Percentiles rank a stretch among this genome's conserved stretches.
phyloP scores from a whole-genome alignment of 2,797 vertebrate species.

The Carduelis carduelis region DNA sequence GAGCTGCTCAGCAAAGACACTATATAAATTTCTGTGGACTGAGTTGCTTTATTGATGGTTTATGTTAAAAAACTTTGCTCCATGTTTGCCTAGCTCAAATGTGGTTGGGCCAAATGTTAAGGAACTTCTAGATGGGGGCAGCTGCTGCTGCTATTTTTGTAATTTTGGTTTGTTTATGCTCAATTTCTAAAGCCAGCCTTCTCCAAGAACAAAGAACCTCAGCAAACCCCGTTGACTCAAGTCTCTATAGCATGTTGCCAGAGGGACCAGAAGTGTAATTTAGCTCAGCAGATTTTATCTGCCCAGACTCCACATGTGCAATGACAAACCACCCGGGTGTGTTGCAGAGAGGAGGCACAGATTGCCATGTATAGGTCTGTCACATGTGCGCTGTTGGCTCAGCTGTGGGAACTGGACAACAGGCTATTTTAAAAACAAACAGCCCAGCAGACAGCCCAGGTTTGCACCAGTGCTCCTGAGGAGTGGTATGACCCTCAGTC shows the following conservation, averaged over 20 bases:
- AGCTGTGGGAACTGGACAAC: not conserved
- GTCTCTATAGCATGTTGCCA: not conserved
- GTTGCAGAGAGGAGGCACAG: not conserved
- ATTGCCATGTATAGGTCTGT: fast-evolving
- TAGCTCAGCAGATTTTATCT: not conserved
- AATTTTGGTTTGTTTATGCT: slow-evolving; percentile 7
- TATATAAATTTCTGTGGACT: not conserved
- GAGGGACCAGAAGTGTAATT: not conserved
- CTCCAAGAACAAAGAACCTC: not conserved
- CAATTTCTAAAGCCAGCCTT: not conserved
- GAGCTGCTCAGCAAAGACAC: not conserved
- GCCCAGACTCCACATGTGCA: not conserved
- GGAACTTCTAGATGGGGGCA: not conserved
- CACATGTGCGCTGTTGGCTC: not conserved
- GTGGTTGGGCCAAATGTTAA: not conserved
- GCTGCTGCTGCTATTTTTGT: not conserved
- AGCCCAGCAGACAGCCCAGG: not conserved
- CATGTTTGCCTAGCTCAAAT: not conserved
- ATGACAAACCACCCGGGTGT: not conserved
- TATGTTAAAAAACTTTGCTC: not conserved
- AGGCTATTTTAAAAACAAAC: not conserved
- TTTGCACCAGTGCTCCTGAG: not conserved
- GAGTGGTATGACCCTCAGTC: not conserved
- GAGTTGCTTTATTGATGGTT: not conserved
- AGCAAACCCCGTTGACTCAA: not conserved